A percentile compares a stretch with the other conserved stretches of the same genome.
Evolutionary conservation across 37 sponge, comb jelly and placozoan species (phyloP).

Genomic region (Amphimedon queenslandica): DNA sequence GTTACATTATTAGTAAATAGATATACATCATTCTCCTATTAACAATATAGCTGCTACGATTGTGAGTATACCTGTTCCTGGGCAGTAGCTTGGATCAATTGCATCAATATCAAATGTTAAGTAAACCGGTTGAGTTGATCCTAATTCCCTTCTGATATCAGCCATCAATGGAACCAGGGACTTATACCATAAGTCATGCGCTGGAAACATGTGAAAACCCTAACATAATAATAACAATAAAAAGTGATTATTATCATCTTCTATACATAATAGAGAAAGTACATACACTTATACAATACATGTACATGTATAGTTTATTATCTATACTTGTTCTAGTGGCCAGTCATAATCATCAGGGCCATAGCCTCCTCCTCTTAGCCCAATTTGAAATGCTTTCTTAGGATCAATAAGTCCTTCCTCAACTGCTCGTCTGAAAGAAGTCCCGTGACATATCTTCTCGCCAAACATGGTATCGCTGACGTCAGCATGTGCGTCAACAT

Average conservation of each 20-base stretch:
- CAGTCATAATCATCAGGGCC: conserved; percentile 11
- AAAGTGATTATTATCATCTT: background rate
- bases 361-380: conserved; percentile 41
- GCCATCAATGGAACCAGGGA: conserved; percentile 61
- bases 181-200: conserved; percentile 49
- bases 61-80: conserved; percentile 70
- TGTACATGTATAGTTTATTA: no score
- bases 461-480: conserved; percentile 31
- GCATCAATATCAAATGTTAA: conserved; percentile 73
- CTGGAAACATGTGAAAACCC: conserved; percentile 34
- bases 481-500: conserved; percentile 70
- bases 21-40: no score
- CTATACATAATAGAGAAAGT: no score
- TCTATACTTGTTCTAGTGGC: conserved; percentile 16
- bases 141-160: conserved; percentile 10
- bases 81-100: conserved; percentile 50
- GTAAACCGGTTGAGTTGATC: conserved; percentile 38
- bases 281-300: no score
- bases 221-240: background rate
- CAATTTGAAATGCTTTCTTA: conserved; percentile 54
- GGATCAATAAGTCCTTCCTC: conserved; percentile 59
- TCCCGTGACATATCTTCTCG: conserved; percentile 57
- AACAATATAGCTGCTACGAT: no score
- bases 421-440: conserved; percentile 59
- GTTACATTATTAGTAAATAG: no score